phyloP scores from a whole-genome alignment of 2,888 invertebrate genomes.

The Eubasilissa splendida region DNA sequence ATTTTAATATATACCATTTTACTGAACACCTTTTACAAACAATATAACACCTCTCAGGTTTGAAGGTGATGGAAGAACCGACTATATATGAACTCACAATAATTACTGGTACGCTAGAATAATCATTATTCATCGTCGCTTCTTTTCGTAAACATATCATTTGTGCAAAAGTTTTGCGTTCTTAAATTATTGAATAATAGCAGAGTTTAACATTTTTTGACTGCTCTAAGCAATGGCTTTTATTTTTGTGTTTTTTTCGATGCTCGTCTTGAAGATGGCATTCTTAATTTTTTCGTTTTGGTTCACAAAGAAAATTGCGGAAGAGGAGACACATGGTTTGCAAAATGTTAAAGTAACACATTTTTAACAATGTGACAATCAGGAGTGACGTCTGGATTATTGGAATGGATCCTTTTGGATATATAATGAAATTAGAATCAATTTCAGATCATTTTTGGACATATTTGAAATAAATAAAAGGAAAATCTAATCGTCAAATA shows the following conservation, averaged over 20 bases:
- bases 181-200: too few species aligned
- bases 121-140: not conserved
- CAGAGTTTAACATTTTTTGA: not conserved
- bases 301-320: constrained; percentile 22
- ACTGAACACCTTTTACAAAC: constrained; percentile 11
- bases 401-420: too few species aligned
- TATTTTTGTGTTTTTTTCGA: constrained; percentile 11
- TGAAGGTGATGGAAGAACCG: constrained; percentile 5
- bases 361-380: not conserved
- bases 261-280: not conserved
- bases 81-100: not conserved
- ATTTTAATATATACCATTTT: not conserved
- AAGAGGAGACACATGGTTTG: not conserved
- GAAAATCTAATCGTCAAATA: too few species aligned
- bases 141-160: not conserved
- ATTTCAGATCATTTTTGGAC: too few species aligned
- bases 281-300: constrained; percentile 10
- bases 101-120: not conserved
- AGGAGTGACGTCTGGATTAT: too few species aligned
- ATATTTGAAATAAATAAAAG: too few species aligned
- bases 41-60: not conserved
- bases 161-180: too few species aligned
- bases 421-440: too few species aligned
- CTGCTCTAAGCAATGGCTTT: not conserved
- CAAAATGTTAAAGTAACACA: constrained; percentile 39